A percentile compares a stretch with the other conserved stretches of the same genome.
Evolutionary conservation across 2,888 invertebrate genomes (phyloP).

Genomic region (Idaea dimidiata): DNA sequence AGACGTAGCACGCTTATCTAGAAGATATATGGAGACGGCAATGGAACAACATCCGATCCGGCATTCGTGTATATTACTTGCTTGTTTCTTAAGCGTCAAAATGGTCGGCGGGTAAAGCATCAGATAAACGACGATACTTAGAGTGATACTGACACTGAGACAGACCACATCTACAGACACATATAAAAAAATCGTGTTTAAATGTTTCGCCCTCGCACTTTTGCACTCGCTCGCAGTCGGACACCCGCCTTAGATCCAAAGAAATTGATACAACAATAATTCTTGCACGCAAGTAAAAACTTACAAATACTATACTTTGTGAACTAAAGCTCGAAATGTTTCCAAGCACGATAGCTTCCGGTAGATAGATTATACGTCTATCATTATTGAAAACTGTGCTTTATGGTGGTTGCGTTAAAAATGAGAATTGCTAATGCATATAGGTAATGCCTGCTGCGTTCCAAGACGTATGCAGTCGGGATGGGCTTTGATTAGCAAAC

Average conservation of each 20-base stretch:
- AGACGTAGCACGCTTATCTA: no score
- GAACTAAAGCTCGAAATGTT: constrained; percentile 49
- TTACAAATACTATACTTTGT: constrained; percentile 31
- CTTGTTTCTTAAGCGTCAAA: no score
- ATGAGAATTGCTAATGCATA: constrained; percentile 31
- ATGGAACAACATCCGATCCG: no score
- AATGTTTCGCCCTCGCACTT: no score
- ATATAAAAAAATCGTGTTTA: no score
- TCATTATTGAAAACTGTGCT: constrained; percentile 29
- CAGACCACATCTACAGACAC: no score
- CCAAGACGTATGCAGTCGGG: constrained; percentile 29
- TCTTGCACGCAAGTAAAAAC: constrained; percentile 29
- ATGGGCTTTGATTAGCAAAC: constrained; percentile 68
- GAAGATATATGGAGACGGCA: no score
- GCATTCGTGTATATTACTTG: no score
- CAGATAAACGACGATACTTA: no score
- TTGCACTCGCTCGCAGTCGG: no score
- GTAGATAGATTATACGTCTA: constrained; percentile 27
- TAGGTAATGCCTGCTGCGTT: constrained; percentile 24
- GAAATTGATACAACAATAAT: constrained; percentile 22
- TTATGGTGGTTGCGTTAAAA: constrained; percentile 32
- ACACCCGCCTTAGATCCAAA: constrained; percentile 7
- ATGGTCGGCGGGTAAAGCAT: no score
- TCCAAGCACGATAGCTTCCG: constrained; percentile 50
- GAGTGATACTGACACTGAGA: no score